These are phyloP conservation scores for Psittacula derbiana DNA, from an alignment of 2,797 vertebrate species.

Conservation along the genomic window DNA sequence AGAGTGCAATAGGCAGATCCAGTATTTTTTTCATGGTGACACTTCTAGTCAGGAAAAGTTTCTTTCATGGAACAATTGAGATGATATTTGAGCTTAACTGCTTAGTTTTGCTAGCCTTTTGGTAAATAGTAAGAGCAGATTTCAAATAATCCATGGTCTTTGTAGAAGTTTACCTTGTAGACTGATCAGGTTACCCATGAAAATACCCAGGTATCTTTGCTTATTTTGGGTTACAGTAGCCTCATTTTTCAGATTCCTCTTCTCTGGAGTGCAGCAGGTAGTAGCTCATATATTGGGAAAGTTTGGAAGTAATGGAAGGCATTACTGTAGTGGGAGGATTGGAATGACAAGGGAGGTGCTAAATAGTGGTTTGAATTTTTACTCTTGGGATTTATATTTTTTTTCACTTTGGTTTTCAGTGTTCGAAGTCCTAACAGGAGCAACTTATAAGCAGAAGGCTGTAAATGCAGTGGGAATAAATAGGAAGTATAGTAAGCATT, in stretches of 20 bases:
- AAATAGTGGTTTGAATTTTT: neutral
- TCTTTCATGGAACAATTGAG: neutral
- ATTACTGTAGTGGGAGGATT: neutral
- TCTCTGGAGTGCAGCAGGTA: neutral
- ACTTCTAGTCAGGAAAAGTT: neutral
- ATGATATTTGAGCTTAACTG: neutral
- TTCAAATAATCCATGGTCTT: neutral
- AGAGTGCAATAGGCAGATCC: neutral
- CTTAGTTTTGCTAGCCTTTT: neutral
- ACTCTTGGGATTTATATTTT: neutral
- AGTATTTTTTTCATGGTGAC: neutral
- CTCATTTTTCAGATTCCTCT: neutral
- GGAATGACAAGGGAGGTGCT: neutral
- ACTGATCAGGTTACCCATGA: accelerated
- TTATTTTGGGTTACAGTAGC: neutral
- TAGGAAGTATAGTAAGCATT: neutral
- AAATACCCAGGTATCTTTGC: neutral
- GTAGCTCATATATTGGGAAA: neutral
- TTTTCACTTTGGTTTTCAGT: neutral
- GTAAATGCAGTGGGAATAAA: neutral
- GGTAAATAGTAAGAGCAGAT: neutral
- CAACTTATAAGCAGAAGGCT: neutral
- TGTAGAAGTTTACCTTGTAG: neutral
- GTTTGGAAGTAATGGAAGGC: neutral
- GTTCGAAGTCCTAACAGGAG: neutral